Evolutionary conservation across 2,113 vertebrate species (phyloP).

Genomic region (Lynx canadensis): DNA sequence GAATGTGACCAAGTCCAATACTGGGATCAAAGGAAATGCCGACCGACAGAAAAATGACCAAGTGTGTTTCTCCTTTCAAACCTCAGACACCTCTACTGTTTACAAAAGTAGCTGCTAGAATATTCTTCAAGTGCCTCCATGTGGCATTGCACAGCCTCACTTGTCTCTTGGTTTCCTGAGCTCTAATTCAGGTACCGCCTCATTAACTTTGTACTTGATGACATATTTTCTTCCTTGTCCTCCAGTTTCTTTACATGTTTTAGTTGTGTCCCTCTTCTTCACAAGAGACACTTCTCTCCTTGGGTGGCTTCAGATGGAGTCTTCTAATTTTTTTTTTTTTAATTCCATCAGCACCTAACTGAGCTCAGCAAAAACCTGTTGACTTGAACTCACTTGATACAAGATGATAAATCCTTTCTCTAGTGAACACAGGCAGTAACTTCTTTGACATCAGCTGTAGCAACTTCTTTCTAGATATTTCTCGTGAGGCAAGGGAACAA

Average conservation of each 20-base stretch:
- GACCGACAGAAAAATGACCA: neutral
- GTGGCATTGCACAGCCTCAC: neutral
- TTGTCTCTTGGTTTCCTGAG: neutral
- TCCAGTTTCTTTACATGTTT: neutral
- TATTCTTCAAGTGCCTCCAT: neutral
- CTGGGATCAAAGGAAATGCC: neutral
- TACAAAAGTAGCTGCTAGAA: neutral
- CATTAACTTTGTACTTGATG: neutral
- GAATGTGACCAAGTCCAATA: neutral
- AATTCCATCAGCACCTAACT: neutral
- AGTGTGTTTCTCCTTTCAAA: neutral
- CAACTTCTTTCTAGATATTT: neutral
- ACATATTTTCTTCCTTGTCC: neutral
- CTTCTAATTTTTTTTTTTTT: neutral
- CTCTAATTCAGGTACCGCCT: neutral
- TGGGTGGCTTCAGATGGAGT: neutral
- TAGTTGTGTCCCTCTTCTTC: neutral
- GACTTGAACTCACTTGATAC: neutral
- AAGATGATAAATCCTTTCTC: constrained; percentile 50
- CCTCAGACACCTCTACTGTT: neutral
- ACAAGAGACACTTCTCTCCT: neutral
- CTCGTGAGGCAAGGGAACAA: neutral
- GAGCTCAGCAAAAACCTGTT: constrained; percentile 18
- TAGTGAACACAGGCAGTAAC: neutral
- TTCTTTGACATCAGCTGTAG: neutral